Evolutionary conservation across 2,113 vertebrate genomes (phyloP).

Genomic region (Rallus limicola): DNA sequence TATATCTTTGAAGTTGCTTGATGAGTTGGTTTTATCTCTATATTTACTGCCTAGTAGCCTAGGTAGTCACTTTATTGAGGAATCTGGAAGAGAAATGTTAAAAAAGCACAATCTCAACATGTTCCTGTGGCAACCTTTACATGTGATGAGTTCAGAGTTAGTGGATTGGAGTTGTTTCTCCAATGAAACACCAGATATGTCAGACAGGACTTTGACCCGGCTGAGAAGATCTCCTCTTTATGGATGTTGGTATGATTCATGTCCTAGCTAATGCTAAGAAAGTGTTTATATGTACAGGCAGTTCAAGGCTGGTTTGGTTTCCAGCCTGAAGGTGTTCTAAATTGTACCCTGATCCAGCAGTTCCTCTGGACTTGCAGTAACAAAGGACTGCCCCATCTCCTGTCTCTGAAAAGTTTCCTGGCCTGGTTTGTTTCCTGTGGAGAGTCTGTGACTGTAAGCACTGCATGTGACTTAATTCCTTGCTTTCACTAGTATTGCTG

Average conservation of each 20-base stretch:
- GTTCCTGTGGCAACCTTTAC: conserved; percentile 66
- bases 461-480: neutral
- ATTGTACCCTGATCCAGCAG: neutral
- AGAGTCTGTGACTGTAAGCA: neutral
- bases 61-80: conserved; percentile 44
- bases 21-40: conserved; percentile 16
- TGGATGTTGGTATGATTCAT: neutral
- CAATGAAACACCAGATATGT: neutral
- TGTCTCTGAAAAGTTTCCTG: neutral
- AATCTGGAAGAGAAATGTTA: conserved; percentile 37
- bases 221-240: neutral
- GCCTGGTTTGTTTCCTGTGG: neutral
- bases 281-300: neutral
- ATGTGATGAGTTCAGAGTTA: neutral
- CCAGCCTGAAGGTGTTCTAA: neutral
- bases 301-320: neutral
- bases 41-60: conserved; percentile 57
- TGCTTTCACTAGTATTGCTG: neutral
- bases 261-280: neutral
- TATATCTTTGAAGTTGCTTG: neutral
- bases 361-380: neutral
- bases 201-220: neutral
- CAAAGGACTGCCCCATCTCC: neutral
- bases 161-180: neutral
- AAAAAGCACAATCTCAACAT: conserved; percentile 17